phyloP scores from a whole-genome alignment of 2,113 vertebrate genomes.

The human region DNA sequence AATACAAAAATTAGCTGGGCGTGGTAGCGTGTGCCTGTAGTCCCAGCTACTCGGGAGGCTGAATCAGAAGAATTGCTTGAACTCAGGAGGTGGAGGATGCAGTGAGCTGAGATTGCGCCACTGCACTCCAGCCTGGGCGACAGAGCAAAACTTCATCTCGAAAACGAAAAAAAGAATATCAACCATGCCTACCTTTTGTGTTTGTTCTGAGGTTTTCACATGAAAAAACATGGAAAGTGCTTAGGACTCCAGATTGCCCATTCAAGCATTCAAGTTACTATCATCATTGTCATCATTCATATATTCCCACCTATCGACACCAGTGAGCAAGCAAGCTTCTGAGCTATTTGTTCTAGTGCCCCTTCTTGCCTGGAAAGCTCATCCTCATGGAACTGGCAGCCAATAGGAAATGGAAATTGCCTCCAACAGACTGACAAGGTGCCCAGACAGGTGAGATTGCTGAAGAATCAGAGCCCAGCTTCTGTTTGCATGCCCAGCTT shows the following conservation, averaged over 20 bases:
- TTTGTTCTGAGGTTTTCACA: background rate
- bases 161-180: background rate
- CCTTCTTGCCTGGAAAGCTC: background rate
- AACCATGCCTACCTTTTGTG: background rate
- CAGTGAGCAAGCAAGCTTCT: background rate
- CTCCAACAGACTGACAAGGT: background rate
- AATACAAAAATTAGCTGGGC: too few species aligned
- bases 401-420: background rate
- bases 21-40: too few species aligned
- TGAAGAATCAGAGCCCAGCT: background rate
- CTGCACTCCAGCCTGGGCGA: too few species aligned
- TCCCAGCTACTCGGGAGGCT: too few species aligned
- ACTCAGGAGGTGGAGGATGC: too few species aligned
- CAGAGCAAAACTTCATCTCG: too few species aligned
- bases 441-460: background rate
- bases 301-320: background rate
- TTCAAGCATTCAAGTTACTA: background rate
- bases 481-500: background rate
- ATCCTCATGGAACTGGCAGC: background rate
- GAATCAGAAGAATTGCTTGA: too few species aligned
- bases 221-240: background rate
- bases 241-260: background rate
- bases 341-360: background rate
- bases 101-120: too few species aligned
- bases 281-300: rapidly evolving